Evolutionary conservation across 2,113 vertebrate species (phyloP).

Genomic region (Indri indri): DNA sequence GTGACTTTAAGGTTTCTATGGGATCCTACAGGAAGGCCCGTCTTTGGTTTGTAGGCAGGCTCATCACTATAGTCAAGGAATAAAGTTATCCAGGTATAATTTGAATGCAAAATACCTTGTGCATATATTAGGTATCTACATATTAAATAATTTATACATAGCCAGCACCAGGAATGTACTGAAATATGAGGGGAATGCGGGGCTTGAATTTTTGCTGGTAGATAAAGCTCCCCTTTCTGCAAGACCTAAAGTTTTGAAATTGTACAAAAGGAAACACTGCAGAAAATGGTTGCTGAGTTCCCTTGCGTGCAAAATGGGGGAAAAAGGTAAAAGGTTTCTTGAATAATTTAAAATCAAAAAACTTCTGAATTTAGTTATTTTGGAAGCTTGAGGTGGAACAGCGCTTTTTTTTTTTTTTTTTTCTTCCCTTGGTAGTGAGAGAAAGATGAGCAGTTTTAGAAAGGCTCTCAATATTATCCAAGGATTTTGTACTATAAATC

Average conservation of each 20-base stretch:
- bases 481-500: constrained; percentile 44
- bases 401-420: not conserved
- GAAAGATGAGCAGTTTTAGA: not conserved
- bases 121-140: not conserved
- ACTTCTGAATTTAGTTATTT: constrained; percentile 23
- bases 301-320: not conserved
- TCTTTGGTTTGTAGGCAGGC: not conserved
- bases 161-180: not conserved
- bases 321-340: not conserved
- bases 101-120: not conserved
- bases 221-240: not conserved
- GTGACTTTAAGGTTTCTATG: not conserved
- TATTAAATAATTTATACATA: not conserved
- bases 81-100: not conserved
- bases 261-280: not conserved
- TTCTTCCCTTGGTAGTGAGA: not conserved
- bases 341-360: constrained; percentile 44
- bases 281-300: not conserved
- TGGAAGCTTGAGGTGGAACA: not conserved
- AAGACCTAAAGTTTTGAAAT: not conserved
- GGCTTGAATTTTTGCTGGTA: not conserved
- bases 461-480: not conserved
- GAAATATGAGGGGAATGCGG: not conserved
- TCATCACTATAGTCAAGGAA: not conserved
- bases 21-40: not conserved